These are phyloP conservation scores for Tragopan temminckii DNA, from an alignment of 2,797 vertebrate genomes.

Conservation along the genomic window DNA sequence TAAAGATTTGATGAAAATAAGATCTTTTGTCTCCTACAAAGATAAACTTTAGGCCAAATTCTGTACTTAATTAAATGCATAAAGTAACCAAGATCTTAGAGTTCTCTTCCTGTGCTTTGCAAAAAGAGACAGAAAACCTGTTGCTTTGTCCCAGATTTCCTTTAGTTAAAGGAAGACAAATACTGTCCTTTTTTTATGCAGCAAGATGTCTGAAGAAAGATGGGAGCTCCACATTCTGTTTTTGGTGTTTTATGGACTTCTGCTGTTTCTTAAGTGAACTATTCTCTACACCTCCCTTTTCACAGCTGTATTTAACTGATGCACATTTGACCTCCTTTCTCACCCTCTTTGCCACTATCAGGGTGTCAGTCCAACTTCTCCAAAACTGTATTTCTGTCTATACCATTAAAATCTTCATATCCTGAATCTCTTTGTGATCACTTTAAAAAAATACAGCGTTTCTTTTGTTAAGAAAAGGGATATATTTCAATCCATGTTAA, in stretches of 20 bases:
- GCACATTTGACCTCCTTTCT: conserved; percentile 40
- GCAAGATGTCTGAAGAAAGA: background rate
- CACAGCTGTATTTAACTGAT: background rate
- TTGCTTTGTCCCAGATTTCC: accelerated
- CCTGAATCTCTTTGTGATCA: background rate
- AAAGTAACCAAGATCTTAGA: background rate
- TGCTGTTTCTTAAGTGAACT: background rate
- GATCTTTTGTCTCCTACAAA: background rate
- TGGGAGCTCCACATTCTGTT: background rate
- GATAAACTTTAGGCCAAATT: background rate
- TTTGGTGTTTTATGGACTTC: background rate
- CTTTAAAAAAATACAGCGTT: background rate
- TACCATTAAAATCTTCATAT: background rate
- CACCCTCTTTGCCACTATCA: background rate
- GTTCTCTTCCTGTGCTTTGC: background rate
- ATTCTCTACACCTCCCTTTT: conserved; percentile 7
- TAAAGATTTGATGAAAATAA: background rate
- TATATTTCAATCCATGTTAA: background rate
- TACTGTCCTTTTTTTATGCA: background rate
- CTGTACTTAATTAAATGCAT: background rate
- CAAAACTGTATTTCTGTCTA: conserved; percentile 39
- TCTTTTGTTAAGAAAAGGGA: background rate
- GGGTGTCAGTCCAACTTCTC: conserved; percentile 44
- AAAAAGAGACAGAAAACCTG: background rate
- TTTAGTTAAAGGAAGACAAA: background rate